A percentile compares a stretch with the other conserved stretches of the same genome.
These are phyloP conservation scores for Leptinotarsa texana DNA, from an alignment of 1,140 invertebrate genomes.

Conservation along the genomic window DNA sequence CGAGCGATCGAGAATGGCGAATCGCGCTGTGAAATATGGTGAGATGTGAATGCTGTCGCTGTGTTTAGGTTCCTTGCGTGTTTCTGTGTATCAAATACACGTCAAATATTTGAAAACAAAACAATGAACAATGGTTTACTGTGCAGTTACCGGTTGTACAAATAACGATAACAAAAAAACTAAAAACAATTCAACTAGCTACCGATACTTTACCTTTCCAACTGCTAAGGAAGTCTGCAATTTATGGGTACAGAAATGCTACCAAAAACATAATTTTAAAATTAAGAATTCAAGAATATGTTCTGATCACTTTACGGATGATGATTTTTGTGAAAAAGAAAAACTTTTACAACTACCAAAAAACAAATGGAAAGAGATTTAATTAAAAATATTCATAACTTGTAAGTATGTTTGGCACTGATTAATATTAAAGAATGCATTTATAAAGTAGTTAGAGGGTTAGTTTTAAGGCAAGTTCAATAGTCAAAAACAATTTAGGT, in stretches of 20 bases:
- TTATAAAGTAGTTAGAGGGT: no score
- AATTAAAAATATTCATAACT: slow-evolving; percentile 25
- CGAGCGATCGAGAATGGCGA: background rate
- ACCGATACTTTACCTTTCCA: background rate
- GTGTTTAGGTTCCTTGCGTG: background rate
- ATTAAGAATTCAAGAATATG: slow-evolving; percentile 30
- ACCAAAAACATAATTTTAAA: slow-evolving; percentile 23
- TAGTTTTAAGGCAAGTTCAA: no score
- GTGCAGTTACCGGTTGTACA: background rate
- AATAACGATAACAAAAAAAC: slow-evolving; percentile 3
- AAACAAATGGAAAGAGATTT: slow-evolving; percentile 16
- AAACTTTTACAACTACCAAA: slow-evolving; percentile 18
- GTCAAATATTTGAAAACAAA: background rate
- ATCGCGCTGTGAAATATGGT: no score
- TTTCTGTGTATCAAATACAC: background rate
- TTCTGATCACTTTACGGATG: slow-evolving; percentile 31
- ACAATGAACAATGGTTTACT: background rate
- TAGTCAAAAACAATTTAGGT: no score
- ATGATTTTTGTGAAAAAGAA: slow-evolving; percentile 29
- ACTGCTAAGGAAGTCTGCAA: background rate
- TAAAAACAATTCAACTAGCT: background rate
- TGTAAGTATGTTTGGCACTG: slow-evolving; percentile 10
- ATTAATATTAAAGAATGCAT: slow-evolving; percentile 4
- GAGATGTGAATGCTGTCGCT: no score
- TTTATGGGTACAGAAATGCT: background rate